Conservation (phyloP, 2,113 vertebrate species). For the Macquaria australasica region DNA sequence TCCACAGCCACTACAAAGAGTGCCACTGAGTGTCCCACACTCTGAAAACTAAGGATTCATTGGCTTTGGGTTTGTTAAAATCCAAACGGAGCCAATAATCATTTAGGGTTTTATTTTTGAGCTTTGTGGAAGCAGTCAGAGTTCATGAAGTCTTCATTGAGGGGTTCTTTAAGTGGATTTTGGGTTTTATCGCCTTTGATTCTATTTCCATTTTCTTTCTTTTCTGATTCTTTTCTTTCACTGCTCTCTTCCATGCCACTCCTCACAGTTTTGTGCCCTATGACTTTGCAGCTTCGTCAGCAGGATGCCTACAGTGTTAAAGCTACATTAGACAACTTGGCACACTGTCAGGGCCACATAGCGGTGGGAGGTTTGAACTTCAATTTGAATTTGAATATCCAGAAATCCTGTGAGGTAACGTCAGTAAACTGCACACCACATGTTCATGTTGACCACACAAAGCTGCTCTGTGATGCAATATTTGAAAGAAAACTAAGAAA, state of each 20-base stretch:
- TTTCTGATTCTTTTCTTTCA: neutral
- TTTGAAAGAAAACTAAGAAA: no score
- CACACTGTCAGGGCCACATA: neutral
- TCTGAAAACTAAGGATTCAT: constrained; percentile 31
- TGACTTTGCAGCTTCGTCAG: neutral
- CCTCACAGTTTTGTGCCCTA: neutral
- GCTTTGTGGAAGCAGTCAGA: neutral
- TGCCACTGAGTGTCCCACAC: neutral
- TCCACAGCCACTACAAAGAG: constrained; percentile 7
- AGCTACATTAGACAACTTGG: neutral
- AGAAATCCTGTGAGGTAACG: neutral
- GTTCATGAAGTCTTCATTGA: neutral
- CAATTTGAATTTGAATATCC: neutral
- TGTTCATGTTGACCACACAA: constrained; percentile 1
- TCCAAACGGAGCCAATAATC: constrained; percentile 16
- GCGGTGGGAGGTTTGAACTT: neutral
- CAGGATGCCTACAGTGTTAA: neutral
- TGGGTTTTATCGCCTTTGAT: neutral
- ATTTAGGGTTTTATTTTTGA: constrained; percentile 12
- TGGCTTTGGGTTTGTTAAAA: neutral
- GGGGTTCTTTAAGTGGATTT: constrained; percentile 9
- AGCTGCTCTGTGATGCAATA: neutral
- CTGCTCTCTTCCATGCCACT: neutral
- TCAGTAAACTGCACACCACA: neutral
- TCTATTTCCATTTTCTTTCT: no score